Base-by-base conservation (phyloP, 2,888 invertebrate genomes). In the Scaptomyza polygonia region DNA sequence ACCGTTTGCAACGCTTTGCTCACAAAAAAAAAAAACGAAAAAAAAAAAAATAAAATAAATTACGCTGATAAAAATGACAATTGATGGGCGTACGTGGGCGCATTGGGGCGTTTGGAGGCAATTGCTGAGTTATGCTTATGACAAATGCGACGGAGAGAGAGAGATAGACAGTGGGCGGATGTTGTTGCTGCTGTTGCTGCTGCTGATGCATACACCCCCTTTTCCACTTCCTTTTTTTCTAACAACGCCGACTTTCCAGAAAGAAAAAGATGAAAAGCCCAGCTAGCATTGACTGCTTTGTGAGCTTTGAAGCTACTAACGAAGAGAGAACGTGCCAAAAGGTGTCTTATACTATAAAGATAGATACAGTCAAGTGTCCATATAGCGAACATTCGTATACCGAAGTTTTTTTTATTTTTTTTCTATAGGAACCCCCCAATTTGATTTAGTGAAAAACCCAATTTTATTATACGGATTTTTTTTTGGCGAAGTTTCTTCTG, bases 81-180 rank as follows among this genome's bases (percentile, higher is more conserved):
- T 84, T 84, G 83, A 86, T 84, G 84, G 83, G 86, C 84, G 82
- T 83, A 83, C 80, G 82, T 76, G 86, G 79, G 71, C 77, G 82
- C 79, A 72, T 71, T 72, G 87, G 82, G 73, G 86, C 88, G 71
- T 25, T 25, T 25, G 25, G 82, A 83, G 82, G 86, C 86, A 88
- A 83, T 88, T 83, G 83, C 84, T 83, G 84, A 88, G 86, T 84
- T 84, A 86, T 84, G 88, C 79, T 82, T 84, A 88, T 84, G 83
- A 84, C 77, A 83, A 84, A 88, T 88, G 88, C 53, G 5, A n/a
- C n/a, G n/a, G n/a, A n/a, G 11, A 16, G 16, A 14, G 16, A 6
- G 7, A 14, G 45, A 4, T 11, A 16, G 18, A 11, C 21, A 53
- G 39, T 43, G 72, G 52, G 52, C 52, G 77, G 57, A 25, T 25